Evolutionary conservation across 2,113 vertebrate species (phyloP).

Genomic region (Nothobranchius furzeri): DNA sequence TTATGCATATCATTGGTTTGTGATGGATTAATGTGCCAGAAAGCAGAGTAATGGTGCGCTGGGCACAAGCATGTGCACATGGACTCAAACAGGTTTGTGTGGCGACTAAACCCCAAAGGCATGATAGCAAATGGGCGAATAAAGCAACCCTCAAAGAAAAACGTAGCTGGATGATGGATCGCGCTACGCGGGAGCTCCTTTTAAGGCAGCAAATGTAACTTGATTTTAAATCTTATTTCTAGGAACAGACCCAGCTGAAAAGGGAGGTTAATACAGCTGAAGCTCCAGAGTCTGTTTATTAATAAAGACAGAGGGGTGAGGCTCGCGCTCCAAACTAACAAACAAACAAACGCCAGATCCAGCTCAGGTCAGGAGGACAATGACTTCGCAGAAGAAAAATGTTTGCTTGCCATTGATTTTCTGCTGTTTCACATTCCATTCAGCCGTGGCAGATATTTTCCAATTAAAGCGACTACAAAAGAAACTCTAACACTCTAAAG

Average conservation of each 20-base stretch:
- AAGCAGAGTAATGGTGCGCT: slow-evolving; percentile 42
- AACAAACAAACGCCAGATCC: slow-evolving; percentile 24
- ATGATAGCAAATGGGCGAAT: slow-evolving; percentile 23
- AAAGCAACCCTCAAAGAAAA: slow-evolving; percentile 26
- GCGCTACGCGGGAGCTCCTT: slow-evolving; percentile 10
- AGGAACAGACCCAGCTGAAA: background rate
- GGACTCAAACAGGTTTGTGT: slow-evolving; percentile 1
- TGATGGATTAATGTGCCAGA: slow-evolving; percentile 60
- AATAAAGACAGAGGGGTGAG: background rate
- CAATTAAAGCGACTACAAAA: slow-evolving; percentile 59
- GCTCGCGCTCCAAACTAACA: slow-evolving; percentile 1
- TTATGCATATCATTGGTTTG: slow-evolving; percentile 32
- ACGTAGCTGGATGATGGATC: slow-evolving; percentile 19
- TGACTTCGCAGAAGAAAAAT: slow-evolving; percentile 12
- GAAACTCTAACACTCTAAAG: slow-evolving; percentile 27
- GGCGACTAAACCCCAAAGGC: slow-evolving; percentile 10
- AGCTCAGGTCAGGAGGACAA: slow-evolving; percentile 5
- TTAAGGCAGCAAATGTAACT: slow-evolving; percentile 4
- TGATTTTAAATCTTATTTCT: background rate
- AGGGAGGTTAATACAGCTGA: background rate
- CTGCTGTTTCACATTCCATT: slow-evolving; percentile 24
- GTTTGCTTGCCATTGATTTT: slow-evolving; percentile 56
- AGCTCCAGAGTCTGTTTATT: background rate
- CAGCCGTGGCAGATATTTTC: slow-evolving; percentile 36
- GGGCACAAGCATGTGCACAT: slow-evolving; percentile 17